phyloP scores from a whole-genome alignment of 1,140 invertebrate species.

The Hypsibius dujardini region DNA sequence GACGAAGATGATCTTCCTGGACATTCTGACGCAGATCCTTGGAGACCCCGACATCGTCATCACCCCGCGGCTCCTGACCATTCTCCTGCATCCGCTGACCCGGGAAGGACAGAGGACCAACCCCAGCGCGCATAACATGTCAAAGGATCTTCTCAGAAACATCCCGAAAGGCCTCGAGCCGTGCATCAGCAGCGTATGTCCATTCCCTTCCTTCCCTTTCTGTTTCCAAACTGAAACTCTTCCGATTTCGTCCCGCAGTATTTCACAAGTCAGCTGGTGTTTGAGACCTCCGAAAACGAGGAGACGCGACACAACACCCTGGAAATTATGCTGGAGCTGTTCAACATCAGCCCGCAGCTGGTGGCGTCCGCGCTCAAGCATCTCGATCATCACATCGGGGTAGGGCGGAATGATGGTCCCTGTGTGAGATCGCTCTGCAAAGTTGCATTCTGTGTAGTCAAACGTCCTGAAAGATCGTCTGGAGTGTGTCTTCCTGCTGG shows the following conservation, averaged over 20 bases:
- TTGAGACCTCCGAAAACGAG: neutral
- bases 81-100: neutral
- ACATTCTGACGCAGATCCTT: neutral
- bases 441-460: neutral
- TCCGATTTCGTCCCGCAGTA: neutral
- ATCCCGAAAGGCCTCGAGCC: conserved; percentile 1
- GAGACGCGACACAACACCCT: neutral
- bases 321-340: conserved; percentile 5
- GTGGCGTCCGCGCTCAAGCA: neutral
- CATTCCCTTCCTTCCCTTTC: neutral
- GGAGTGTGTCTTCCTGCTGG: neutral
- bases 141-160: neutral
- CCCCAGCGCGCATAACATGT: neutral
- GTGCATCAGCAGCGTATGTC: neutral
- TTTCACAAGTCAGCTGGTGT: neutral
- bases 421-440: neutral
- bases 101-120: neutral
- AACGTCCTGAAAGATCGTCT: neutral
- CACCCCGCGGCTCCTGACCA: neutral
- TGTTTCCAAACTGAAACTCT: neutral
- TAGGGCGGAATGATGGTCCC: neutral
- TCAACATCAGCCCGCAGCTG: neutral
- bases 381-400: neutral
- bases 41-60: neutral
- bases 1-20: neutral